phyloP scores from a whole-genome alignment of 1,140 invertebrate species.

The Pogonus chalceus region DNA sequence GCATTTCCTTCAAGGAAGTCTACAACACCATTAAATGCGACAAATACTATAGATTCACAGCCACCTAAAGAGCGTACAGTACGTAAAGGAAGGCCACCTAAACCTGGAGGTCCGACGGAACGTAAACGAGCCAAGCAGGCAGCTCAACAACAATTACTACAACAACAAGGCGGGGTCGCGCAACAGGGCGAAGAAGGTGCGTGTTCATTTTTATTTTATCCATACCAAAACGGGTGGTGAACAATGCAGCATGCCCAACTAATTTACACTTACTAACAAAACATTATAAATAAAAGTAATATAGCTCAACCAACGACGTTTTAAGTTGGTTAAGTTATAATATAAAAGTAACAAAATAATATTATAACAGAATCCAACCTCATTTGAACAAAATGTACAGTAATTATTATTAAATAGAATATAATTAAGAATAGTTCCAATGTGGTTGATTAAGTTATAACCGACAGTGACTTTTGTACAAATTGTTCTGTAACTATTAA shows the following conservation, averaged over 20 bases:
- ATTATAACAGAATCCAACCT: too few species aligned
- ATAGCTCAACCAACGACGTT: too few species aligned
- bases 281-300: too few species aligned
- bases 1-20: constrained; percentile 31
- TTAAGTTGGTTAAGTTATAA: too few species aligned
- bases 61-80: constrained; percentile 9
- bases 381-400: too few species aligned
- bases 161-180: neutral
- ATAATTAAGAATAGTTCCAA: too few species aligned
- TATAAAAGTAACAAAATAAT: too few species aligned
- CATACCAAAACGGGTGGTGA: constrained; percentile 2
- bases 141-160: neutral
- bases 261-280: neutral
- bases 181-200: neutral
- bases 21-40: constrained; percentile 9
- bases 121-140: constrained; percentile 30
- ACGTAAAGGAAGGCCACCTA: constrained; percentile 37
- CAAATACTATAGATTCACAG: neutral
- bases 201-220: constrained; percentile 7
- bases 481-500: too few species aligned
- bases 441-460: too few species aligned
- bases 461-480: too few species aligned
- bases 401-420: too few species aligned
- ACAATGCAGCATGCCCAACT: neutral
- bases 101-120: constrained; percentile 37